Conservation (phyloP, 2,113 vertebrate species). For the Centropus unirufus region DNA sequence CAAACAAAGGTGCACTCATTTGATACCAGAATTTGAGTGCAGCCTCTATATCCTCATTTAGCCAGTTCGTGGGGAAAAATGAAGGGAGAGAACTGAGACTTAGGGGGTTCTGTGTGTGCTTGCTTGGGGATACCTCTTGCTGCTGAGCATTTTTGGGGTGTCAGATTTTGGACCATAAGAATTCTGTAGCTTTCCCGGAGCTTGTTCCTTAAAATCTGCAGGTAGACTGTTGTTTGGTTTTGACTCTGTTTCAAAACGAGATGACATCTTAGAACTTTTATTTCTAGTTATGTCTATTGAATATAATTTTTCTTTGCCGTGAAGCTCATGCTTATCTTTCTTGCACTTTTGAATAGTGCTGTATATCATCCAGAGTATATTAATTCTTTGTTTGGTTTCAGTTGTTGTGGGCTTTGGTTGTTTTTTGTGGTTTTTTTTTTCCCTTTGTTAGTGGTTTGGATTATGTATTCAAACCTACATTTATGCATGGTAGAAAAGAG, state of each 20-base stretch:
- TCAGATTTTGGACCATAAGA: not conserved
- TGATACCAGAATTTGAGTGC: not conserved
- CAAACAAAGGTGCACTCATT: not conserved
- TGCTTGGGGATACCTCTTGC: not conserved
- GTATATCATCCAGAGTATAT: not conserved
- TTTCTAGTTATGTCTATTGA: fast-evolving
- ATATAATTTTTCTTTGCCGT: not conserved
- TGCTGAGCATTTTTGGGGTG: not conserved
- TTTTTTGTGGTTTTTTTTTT: not conserved
- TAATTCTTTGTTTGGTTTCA: not conserved
- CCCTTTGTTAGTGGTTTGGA: not conserved
- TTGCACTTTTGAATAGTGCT: not conserved
- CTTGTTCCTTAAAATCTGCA: conserved; percentile 1
- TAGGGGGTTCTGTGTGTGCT: not conserved
- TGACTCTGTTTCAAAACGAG: not conserved
- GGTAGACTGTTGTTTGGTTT: not conserved
- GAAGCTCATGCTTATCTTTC: not conserved
- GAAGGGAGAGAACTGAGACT: not conserved
- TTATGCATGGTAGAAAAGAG: not conserved
- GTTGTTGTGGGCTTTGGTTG: not conserved
- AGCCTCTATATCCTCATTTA: not conserved
- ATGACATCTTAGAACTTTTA: not conserved
- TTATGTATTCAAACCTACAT: not conserved
- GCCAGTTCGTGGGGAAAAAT: not conserved
- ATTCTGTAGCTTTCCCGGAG: not conserved